These are phyloP conservation scores for Platerodrilus igneus DNA, from an alignment of 2,888 invertebrate species.

Conservation along the genomic window DNA sequence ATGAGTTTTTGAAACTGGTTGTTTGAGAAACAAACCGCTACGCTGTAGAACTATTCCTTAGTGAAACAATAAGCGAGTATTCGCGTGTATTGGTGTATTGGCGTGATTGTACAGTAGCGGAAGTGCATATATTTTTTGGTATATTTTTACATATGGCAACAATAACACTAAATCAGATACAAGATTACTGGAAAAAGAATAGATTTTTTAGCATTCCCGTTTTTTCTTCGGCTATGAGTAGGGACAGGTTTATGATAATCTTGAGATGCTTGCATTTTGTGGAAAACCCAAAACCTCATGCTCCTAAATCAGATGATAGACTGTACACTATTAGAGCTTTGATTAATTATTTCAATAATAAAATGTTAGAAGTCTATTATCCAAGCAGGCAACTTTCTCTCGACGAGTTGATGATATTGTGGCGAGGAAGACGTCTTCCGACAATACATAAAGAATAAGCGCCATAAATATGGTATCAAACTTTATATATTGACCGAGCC, in stretches of 20 bases:
- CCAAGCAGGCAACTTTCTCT: conserved; percentile 25
- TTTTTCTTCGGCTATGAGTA: conserved; percentile 2
- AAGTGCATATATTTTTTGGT: conserved; percentile 1
- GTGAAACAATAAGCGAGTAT: neutral
- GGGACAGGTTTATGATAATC: conserved; percentile 3
- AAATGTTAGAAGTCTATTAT: conserved; percentile 17
- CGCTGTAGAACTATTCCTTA: conserved; percentile 1
- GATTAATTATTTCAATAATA: conserved; percentile 4
- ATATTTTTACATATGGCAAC: conserved; percentile 7
- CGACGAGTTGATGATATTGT: conserved; percentile 26
- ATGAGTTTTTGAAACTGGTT: conserved; percentile 1
- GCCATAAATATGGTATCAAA: too few relatives aligned
- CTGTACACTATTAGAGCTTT: conserved; percentile 16
- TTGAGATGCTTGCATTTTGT: conserved; percentile 8
- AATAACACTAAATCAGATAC: neutral
- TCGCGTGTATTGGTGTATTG: conserved; percentile 4
- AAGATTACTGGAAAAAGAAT: conserved; percentile 10
- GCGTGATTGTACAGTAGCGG: neutral
- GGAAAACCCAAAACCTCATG: neutral
- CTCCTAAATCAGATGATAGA: neutral
- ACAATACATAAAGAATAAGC: too few relatives aligned
- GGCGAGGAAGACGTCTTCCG: conserved; percentile 30
- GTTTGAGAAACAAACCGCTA: conserved; percentile 6
- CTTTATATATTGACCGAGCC: too few relatives aligned
- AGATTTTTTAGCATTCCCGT: conserved; percentile 4